Evolutionary conservation across 2,888 invertebrate genomes (phyloP).

Genomic region (Platycheirus albimanus): DNA sequence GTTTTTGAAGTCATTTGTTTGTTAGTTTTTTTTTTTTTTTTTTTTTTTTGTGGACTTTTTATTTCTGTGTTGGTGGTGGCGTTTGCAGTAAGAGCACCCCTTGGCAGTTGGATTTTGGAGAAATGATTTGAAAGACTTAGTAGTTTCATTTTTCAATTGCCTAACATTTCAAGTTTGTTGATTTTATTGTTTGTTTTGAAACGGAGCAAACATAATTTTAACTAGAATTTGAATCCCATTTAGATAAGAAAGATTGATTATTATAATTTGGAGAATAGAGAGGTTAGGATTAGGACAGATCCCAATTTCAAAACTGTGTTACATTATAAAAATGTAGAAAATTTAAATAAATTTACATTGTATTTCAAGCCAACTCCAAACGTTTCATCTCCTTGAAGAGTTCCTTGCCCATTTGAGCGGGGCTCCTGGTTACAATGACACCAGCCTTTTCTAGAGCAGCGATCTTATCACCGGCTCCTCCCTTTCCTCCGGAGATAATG

Average conservation of each 20-base stretch:
- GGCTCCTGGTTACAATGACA: conserved; percentile 96
- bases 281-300: conserved; percentile 15
- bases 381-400: conserved; percentile 95
- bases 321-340: conserved; percentile 46
- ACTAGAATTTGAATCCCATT: conserved; percentile 5
- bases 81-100: conserved; percentile 24
- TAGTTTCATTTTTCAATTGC: conserved; percentile 5
- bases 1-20: neutral
- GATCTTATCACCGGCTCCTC: conserved; percentile 99
- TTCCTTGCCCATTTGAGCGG: conserved; percentile 96
- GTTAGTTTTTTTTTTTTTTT: no score
- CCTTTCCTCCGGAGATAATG: conserved; percentile 99
- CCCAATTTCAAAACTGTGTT: conserved; percentile 27
- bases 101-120: conserved; percentile 42
- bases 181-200: neutral
- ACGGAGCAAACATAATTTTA: conserved; percentile 1
- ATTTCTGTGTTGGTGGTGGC: conserved; percentile 26
- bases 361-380: conserved; percentile 86
- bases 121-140: conserved; percentile 13
- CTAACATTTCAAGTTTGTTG: conserved; percentile 1
- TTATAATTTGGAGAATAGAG: conserved; percentile 12
- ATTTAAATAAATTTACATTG: conserved; percentile 18
- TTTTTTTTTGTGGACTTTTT: conserved; percentile 2
- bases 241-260: conserved; percentile 10
- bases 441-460: conserved; percentile 96